Conservation (phyloP, 2,888 invertebrate genomes). For the Trilocha varians region DNA sequence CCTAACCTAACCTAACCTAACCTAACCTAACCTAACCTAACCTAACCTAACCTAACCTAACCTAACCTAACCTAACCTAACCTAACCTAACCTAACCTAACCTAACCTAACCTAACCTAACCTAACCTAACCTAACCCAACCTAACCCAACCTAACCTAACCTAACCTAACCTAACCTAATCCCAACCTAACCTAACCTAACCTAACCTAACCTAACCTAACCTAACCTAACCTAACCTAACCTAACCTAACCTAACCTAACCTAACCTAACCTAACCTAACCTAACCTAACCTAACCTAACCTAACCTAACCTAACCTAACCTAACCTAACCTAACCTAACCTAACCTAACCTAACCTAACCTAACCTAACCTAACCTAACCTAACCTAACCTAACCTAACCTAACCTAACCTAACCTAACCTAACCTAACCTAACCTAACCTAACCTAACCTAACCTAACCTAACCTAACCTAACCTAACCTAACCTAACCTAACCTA, state of each 20-base stretch:
- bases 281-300: constrained; percentile 15
- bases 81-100: constrained; percentile 11
- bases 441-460: constrained; percentile 12
- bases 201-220: constrained; percentile 8
- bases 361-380: constrained; percentile 10
- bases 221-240: constrained; percentile 8
- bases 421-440: constrained; percentile 14
- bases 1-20: constrained; percentile 3
- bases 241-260: constrained; percentile 8
- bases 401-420: constrained; percentile 12
- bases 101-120: constrained; percentile 11
- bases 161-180: constrained; percentile 8
- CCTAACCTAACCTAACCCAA: constrained; percentile 9
- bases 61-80: constrained; percentile 5
- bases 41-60: constrained; percentile 1
- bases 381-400: constrained; percentile 11
- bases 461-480: constrained; percentile 11
- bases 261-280: constrained; percentile 15
- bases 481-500: constrained; percentile 11
- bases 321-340: constrained; percentile 13
- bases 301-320: constrained; percentile 16
- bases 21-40: constrained; percentile 5
- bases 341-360: constrained; percentile 13
- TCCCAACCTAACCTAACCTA: constrained; percentile 8
- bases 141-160: constrained; percentile 8